These are phyloP conservation scores for Caerostris darwini DNA, from an alignment of 1,140 invertebrate species.

Conservation along the genomic window DNA sequence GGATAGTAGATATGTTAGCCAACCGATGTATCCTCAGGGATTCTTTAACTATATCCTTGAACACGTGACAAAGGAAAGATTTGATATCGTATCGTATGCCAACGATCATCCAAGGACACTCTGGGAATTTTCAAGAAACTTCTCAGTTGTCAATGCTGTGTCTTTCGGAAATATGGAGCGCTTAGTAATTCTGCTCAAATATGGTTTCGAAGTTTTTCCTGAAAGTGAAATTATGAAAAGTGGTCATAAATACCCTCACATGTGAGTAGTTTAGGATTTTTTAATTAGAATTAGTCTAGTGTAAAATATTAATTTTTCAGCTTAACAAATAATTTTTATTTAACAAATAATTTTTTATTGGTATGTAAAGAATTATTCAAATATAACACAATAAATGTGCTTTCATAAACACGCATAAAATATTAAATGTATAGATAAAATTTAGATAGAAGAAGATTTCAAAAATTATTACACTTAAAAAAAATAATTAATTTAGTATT, in stretches of 20 bases:
- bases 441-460: no score
- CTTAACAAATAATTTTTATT: no score
- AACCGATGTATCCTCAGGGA: slow-evolving; percentile 24
- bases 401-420: no score
- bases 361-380: no score
- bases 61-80: slow-evolving; percentile 3
- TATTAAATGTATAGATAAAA: no score
- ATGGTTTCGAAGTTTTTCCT: slow-evolving; percentile 59
- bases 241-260: slow-evolving; percentile 40
- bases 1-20: slow-evolving; percentile 14
- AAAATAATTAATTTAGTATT: no score
- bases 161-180: slow-evolving; percentile 34
- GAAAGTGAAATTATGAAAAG: neutral
- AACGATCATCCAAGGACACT: slow-evolving; percentile 27
- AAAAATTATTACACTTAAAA: no score
- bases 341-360: no score
- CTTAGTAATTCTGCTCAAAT: neutral
- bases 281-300: no score
- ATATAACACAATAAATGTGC: no score
- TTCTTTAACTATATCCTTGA: slow-evolving; percentile 40
- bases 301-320: no score
- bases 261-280: slow-evolving; percentile 22
- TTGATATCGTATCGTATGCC: slow-evolving; percentile 7
- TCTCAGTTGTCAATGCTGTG: slow-evolving; percentile 51
- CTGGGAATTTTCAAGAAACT: slow-evolving; percentile 67